A percentile compares a stretch with the other conserved stretches of the same genome.
Conservation (phyloP, 2,113 vertebrate species). For the Lucifuga dentata region DNA sequence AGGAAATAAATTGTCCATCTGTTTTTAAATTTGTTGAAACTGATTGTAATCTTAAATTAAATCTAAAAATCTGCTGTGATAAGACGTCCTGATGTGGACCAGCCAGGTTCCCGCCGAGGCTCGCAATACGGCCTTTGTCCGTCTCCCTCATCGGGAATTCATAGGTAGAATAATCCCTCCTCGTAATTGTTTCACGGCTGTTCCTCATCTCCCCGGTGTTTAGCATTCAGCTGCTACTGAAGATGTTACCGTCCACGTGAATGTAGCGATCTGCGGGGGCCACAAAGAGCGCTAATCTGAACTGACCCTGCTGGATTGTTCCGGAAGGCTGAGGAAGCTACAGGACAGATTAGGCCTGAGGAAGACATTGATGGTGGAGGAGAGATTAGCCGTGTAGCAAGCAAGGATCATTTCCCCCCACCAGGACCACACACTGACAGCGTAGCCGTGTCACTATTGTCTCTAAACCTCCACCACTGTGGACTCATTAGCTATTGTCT, state of each 20-base stretch:
- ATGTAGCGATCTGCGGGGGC: conserved; percentile 82
- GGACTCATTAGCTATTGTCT: conserved; percentile 77
- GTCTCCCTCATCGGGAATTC: conserved; percentile 74
- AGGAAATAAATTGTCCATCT: not conserved
- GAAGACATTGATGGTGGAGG: conserved; percentile 83
- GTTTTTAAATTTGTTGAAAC: conserved; percentile 11
- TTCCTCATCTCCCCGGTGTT: conserved; percentile 69
- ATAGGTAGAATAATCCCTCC: conserved; percentile 76
- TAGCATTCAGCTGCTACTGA: conserved; percentile 91
- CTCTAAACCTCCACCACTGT: conserved; percentile 67
- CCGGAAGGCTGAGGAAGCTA: conserved; percentile 84
- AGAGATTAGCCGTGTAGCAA: conserved; percentile 93
- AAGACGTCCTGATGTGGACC: too few species aligned
- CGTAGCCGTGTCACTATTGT: conserved; percentile 88
- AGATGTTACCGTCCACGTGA: conserved; percentile 91
- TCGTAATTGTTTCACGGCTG: conserved; percentile 65
- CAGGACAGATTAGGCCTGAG: conserved; percentile 90
- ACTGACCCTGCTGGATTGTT: conserved; percentile 91
- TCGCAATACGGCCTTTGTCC: conserved; percentile 66
- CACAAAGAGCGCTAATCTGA: conserved; percentile 93
- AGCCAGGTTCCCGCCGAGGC: conserved; percentile 46
- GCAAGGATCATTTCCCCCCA: conserved; percentile 78
- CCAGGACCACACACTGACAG: conserved; percentile 97
- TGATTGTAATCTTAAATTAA: conserved; percentile 5
- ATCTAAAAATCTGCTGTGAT: conserved; percentile 21